These are phyloP conservation scores for Meandrusa payeni DNA, from an alignment of 2,888 invertebrate species.

Conservation along the genomic window DNA sequence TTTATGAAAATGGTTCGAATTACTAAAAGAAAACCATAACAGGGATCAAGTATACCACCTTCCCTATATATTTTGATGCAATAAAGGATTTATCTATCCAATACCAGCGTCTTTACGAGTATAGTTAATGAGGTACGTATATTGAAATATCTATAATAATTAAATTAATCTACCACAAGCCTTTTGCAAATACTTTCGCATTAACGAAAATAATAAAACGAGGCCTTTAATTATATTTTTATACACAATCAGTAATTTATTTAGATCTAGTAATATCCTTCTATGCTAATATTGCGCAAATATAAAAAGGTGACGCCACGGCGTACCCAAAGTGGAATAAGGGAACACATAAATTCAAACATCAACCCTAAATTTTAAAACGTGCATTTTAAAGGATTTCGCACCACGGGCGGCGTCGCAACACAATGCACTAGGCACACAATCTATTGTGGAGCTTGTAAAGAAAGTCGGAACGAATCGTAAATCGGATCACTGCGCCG, in stretches of 20 bases:
- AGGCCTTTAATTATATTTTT: too few relatives aligned
- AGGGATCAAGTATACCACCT: too few relatives aligned
- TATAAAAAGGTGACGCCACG: background rate
- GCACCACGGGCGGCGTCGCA: conserved; percentile 52
- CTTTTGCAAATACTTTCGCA: too few relatives aligned
- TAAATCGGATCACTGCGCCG: conserved; percentile 65
- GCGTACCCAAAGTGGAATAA: conserved; percentile 7
- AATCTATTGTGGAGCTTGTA: conserved; percentile 52
- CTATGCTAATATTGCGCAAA: conserved; percentile 1
- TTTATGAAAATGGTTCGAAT: too few relatives aligned
- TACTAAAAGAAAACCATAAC: too few relatives aligned
- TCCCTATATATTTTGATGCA: too few relatives aligned
- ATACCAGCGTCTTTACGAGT: too few relatives aligned
- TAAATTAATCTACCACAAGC: too few relatives aligned
- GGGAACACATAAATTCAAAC: conserved; percentile 7
- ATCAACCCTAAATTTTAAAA: conserved; percentile 13
- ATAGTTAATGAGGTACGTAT: too few relatives aligned
- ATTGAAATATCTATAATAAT: too few relatives aligned
- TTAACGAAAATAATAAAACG: too few relatives aligned
- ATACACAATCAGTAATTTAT: conserved; percentile 1
- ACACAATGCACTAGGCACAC: conserved; percentile 40
- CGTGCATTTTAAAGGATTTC: conserved; percentile 34
- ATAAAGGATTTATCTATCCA: too few relatives aligned
- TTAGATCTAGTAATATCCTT: conserved; percentile 1
- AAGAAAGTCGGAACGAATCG: conserved; percentile 75